These are phyloP conservation scores for Pseudorectes ferrugineus DNA, from an alignment of 2,113 vertebrate species.

Conservation along the genomic window DNA sequence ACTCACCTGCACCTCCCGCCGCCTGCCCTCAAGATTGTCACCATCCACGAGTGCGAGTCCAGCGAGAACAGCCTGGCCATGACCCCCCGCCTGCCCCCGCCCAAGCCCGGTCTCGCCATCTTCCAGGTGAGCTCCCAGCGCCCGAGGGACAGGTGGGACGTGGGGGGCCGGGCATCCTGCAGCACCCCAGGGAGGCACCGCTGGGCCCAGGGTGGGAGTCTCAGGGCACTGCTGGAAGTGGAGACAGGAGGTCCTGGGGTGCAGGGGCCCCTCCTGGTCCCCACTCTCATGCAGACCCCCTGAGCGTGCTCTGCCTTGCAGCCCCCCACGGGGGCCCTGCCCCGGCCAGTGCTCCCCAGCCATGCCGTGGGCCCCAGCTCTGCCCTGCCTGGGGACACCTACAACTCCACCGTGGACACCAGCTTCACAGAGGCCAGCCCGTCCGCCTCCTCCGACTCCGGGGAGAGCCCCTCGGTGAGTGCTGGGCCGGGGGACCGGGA, in stretches of 20 bases:
- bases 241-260: neutral
- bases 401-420: conserved; percentile 84
- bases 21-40: conserved; percentile 88
- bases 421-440: conserved; percentile 74
- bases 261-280: neutral
- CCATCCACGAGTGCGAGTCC: conserved; percentile 94
- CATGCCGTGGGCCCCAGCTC: conserved; percentile 82
- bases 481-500: fast-evolving
- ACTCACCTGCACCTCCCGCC: conserved; percentile 89
- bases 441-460: conserved; percentile 61
- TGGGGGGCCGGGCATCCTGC: neutral
- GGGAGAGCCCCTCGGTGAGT: conserved; percentile 79
- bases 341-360: conserved; percentile 83
- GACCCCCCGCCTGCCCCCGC: conserved; percentile 60
- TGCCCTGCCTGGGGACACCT: conserved; percentile 88
- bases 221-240: neutral
- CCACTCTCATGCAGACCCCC: neutral
- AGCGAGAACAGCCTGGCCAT: conserved; percentile 85
- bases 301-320: conserved; percentile 17
- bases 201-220: neutral
- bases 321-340: conserved; percentile 78
- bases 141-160: fast-evolving
- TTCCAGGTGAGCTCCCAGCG: conserved; percentile 81
- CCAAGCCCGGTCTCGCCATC: conserved; percentile 90
- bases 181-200: neutral